Base-by-base conservation (phyloP, 2,888 invertebrate genomes). In the Temnothorax ravouxi region DNA sequence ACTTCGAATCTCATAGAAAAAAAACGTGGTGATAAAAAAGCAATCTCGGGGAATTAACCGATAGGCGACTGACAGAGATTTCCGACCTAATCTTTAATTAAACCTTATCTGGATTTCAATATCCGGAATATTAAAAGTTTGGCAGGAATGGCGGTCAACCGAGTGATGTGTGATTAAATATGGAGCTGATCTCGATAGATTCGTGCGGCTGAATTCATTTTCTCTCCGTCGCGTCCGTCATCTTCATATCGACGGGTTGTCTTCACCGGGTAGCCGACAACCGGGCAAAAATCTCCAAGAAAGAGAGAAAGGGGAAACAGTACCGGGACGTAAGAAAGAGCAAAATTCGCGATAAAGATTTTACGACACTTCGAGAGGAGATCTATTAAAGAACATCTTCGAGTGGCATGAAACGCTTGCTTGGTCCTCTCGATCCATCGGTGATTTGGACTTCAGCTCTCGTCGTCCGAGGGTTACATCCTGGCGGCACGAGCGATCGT, bases 301-400 rank as follows among this genome's bases (percentile, higher is more conserved):
- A 66, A 81, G 86, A 89, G 56, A 61, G 50, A 59, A 85, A 69
- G 34, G 21, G 11, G 1, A 75, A 66, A 34, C 83, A 41, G 75
- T 47, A 75, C 44, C 15, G 59, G 5, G n/a, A n/a, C 44, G 54
- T 75, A 44, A 80, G 11, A 44, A 47, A 59, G 44, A 38, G 25
- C 84, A 44, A 80, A 79, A 44, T 67, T 85, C 52, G 50, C 66
- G 84, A 84, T 87, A 82, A 86, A 83, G 77, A 90, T 92, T 93
- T 92, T 92, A 92, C 90, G 92, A 91, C 88, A 88, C 91, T 91
- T 91, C 89, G 79, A 91, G 87, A 88, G 89, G 81, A 84, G 88
- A 76, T 59, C 87, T 87, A 91, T 92, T 89, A 89, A 88, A 89
- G 84, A 75, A 83, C 89, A 86, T 83, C 85, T 79, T 88, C 83